phyloP scores from a whole-genome alignment of 2,113 vertebrate species.

The Vireo altiloquus region DNA sequence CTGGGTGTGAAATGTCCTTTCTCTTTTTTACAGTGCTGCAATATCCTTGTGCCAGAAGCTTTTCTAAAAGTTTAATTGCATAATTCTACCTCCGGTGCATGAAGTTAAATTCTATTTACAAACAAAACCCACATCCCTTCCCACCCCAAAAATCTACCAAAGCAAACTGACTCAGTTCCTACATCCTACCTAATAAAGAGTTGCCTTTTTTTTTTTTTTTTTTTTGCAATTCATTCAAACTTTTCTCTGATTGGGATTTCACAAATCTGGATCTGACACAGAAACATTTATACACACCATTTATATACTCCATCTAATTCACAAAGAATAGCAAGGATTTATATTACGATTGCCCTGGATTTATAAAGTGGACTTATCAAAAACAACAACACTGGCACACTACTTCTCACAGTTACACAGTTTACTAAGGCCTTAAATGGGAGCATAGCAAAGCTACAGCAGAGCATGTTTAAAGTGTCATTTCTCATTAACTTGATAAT shows the following conservation, averaged over 20 bases:
- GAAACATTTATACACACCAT: neutral
- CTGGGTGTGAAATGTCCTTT: slow-evolving; percentile 61
- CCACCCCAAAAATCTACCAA: neutral
- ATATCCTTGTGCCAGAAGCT: slow-evolving; percentile 43
- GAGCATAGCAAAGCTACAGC: neutral
- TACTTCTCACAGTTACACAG: neutral
- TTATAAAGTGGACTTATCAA: neutral
- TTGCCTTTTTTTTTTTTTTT: neutral
- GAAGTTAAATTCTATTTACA: slow-evolving; percentile 47
- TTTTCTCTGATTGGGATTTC: neutral
- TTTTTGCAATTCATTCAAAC: neutral
- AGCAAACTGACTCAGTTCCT: neutral
- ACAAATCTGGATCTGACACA: neutral
- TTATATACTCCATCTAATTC: neutral
- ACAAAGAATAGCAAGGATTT: neutral
- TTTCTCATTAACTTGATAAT: slow-evolving; percentile 31
- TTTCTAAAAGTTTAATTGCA: slow-evolving; percentile 48
- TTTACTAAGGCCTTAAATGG: neutral
- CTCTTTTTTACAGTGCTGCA: slow-evolving; percentile 54
- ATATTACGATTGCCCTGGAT: neutral
- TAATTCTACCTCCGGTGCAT: slow-evolving; percentile 9
- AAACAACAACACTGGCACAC: neutral
- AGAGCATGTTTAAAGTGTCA: neutral
- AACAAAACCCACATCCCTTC: slow-evolving; percentile 14
- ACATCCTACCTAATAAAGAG: neutral